phyloP scores from a whole-genome alignment of 30 jellyfish, hydroid and myxozoan genomes.

The Rhopilema esculentum region DNA sequence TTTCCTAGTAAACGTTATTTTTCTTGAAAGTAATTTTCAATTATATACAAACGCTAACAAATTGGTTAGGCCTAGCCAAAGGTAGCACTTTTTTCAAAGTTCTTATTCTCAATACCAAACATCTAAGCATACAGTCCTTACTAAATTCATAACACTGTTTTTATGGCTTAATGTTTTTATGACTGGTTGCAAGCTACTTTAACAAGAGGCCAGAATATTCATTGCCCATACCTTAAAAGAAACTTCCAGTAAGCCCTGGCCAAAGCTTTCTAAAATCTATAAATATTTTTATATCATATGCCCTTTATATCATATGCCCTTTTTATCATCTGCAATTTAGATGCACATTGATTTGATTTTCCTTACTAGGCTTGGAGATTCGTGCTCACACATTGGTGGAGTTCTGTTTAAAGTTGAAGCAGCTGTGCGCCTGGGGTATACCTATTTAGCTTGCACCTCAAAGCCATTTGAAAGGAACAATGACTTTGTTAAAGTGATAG shows the following conservation, averaged over 20 bases:
- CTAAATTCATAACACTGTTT: not conserved
- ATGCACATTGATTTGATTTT: not conserved
- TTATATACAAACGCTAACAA: not conserved
- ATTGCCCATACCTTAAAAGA: no score
- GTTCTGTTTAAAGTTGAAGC: conserved; percentile 31
- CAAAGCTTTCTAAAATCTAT: not conserved
- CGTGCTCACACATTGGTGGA: conserved; percentile 36
- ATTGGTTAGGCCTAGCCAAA: not conserved
- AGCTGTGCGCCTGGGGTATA: conserved; percentile 16
- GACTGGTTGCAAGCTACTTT: not conserved
- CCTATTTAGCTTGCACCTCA: conserved; percentile 10
- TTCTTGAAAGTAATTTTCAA: not conserved
- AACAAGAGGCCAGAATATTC: not conserved
- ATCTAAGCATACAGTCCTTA: not conserved
- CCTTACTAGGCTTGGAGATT: conserved; percentile 26
- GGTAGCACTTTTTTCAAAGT: not conserved
- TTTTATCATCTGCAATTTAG: not conserved
- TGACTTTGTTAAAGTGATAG: conserved; percentile 8
- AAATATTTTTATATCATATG: no score
- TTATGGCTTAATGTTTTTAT: no score
- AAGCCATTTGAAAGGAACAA: conserved; percentile 42
- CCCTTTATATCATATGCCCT: not conserved
- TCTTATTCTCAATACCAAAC: no score
- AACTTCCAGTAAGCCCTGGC: not conserved
- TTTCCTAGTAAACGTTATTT: not conserved